Conservation (phyloP, 2,797 vertebrate species). For the Brachyrhaphis roseni region DNA sequence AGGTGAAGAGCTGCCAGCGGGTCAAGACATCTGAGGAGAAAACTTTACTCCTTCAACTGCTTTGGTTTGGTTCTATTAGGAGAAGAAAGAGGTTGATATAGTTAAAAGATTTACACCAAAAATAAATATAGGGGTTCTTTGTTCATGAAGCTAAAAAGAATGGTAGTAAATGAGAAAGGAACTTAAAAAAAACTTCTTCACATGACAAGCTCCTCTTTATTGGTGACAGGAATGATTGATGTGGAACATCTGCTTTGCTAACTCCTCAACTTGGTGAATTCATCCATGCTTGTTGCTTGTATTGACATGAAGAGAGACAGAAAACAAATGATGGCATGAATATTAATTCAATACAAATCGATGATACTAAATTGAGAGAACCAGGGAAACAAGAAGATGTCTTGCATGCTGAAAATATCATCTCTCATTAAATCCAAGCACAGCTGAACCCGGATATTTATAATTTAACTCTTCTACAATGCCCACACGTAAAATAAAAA, state of each 20-base stretch:
- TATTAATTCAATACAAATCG: not conserved
- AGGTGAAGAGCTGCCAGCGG: conserved; percentile 1
- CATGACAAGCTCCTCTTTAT: not conserved
- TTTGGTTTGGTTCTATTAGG: not conserved
- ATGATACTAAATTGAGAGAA: not conserved
- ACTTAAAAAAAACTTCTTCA: not conserved
- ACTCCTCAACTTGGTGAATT: not conserved
- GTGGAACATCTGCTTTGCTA: not conserved
- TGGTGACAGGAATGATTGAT: not conserved
- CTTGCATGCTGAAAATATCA: not conserved
- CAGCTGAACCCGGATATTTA: not conserved
- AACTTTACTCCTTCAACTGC: not conserved
- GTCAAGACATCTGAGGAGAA: not conserved
- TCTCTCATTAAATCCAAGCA: not conserved
- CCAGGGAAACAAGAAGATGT: not conserved
- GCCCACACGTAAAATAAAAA: not conserved
- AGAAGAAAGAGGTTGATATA: no score
- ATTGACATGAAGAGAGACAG: not conserved
- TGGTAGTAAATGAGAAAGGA: not conserved
- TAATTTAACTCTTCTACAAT: no score
- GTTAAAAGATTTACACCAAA: not conserved
- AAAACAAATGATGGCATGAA: not conserved
- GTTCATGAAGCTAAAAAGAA: not conserved
- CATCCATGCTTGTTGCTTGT: not conserved
- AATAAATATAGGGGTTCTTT: not conserved